These are phyloP conservation scores for Calameuta idolon DNA, from an alignment of 2,888 invertebrate genomes.

Conservation along the genomic window DNA sequence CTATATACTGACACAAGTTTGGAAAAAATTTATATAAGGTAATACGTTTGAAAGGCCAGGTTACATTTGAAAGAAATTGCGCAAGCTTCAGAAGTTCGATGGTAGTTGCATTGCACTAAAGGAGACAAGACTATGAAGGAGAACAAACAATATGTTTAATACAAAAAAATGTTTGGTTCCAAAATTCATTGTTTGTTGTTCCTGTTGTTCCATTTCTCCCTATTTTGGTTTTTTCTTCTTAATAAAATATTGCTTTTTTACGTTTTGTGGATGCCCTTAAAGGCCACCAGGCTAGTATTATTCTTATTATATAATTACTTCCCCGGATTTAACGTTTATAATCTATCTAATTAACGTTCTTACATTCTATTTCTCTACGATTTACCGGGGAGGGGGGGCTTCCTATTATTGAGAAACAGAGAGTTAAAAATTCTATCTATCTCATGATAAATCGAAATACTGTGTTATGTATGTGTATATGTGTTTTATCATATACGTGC, in stretches of 20 bases:
- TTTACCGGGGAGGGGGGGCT: background rate
- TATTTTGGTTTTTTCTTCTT: slow-evolving; percentile 34
- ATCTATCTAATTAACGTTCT: background rate
- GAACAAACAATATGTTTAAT: background rate
- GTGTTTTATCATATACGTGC: background rate
- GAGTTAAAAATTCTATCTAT: background rate
- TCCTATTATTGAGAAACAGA: background rate
- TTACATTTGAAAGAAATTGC: background rate
- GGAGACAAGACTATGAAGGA: background rate
- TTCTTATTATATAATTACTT: background rate
- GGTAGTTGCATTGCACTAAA: background rate
- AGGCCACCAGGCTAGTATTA: slow-evolving; percentile 18
- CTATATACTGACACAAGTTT: background rate
- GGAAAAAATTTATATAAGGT: background rate
- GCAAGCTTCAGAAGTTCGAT: background rate
- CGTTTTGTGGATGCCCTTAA: slow-evolving; percentile 46
- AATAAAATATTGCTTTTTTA: slow-evolving; percentile 57
- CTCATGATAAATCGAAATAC: background rate
- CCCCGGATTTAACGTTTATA: background rate
- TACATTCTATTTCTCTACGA: background rate
- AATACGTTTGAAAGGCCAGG: background rate
- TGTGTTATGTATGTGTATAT: background rate
- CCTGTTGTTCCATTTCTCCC: background rate
- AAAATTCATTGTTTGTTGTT: background rate
- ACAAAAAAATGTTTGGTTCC: background rate